These are phyloP conservation scores for Catamblyrhynchus diadema DNA, from an alignment of 2,797 vertebrate genomes.

Conservation along the genomic window DNA sequence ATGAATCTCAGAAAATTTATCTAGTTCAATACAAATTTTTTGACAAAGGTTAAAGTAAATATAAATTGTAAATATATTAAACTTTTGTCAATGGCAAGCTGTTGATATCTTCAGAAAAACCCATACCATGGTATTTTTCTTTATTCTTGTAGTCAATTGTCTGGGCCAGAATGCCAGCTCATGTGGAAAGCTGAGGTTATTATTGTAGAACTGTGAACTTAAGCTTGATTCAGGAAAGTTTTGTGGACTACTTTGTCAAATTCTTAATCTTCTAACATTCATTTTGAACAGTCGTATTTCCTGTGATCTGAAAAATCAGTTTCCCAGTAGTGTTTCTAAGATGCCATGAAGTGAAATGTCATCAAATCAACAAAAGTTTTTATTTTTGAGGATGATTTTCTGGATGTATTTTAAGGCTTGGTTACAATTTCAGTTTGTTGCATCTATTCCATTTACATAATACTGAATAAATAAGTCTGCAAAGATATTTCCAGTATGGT, in stretches of 20 bases:
- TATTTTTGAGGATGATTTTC: background rate
- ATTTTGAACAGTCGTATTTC: background rate
- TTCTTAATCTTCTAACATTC: background rate
- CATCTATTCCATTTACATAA: background rate
- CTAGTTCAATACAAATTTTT: background rate
- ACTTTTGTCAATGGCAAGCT: background rate
- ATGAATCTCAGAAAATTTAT: background rate
- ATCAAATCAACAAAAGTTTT: background rate
- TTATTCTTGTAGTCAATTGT: background rate
- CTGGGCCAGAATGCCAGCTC: background rate
- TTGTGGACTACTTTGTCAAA: background rate
- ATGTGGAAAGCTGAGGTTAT: background rate
- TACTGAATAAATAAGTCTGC: background rate
- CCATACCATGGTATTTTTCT: background rate
- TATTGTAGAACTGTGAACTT: background rate
- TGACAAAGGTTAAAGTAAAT: background rate
- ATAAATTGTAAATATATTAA: background rate
- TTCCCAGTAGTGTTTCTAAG: background rate
- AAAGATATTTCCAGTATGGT: background rate
- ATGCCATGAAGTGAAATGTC: background rate
- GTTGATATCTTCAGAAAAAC: background rate
- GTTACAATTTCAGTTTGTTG: background rate
- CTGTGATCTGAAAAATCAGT: background rate
- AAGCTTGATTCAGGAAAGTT: background rate
- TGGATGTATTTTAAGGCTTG: background rate